A percentile compares a stretch with the other conserved stretches of the same genome.
phyloP scores from a whole-genome alignment of 2,888 invertebrate species.

The Cecidostiba fungosa region DNA sequence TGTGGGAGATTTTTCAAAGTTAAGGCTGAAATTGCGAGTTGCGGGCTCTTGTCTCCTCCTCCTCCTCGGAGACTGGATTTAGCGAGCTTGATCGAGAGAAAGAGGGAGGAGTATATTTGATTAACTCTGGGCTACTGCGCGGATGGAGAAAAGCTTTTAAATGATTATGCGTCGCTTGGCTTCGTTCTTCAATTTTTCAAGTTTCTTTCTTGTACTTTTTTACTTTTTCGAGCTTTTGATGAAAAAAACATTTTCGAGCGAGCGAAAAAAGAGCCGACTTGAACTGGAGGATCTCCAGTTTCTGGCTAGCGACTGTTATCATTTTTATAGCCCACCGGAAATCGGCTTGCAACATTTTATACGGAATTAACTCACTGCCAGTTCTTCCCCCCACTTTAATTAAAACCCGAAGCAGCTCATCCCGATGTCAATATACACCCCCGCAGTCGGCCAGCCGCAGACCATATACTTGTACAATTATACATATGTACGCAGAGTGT shows the following conservation, averaged over 20 bases:
- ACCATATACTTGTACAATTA: neutral
- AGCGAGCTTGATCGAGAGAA: neutral
- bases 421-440: neutral
- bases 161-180: neutral
- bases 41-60: neutral
- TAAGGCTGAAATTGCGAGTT: neutral
- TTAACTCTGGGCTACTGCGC: neutral
- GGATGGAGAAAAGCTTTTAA: neutral
- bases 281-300: too few species aligned
- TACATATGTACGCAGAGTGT: neutral
- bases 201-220: neutral
- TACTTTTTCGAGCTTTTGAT: too few species aligned
- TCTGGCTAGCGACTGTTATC: too few species aligned
- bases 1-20: conserved; percentile 28
- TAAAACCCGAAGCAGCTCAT: neutral
- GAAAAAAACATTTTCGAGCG: too few species aligned
- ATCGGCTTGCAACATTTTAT: too few species aligned
- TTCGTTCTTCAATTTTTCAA: neutral
- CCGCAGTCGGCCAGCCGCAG: neutral
- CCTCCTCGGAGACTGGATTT: neutral
- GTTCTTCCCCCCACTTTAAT: conserved; percentile 10
- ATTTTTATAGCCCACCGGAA: too few species aligned
- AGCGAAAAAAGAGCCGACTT: too few species aligned
- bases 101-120: neutral
- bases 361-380: too few species aligned